Percentiles rank a stretch among this genome's conserved stretches.
phyloP scores from a whole-genome alignment of 2,113 vertebrate genomes.

The Ia io region DNA sequence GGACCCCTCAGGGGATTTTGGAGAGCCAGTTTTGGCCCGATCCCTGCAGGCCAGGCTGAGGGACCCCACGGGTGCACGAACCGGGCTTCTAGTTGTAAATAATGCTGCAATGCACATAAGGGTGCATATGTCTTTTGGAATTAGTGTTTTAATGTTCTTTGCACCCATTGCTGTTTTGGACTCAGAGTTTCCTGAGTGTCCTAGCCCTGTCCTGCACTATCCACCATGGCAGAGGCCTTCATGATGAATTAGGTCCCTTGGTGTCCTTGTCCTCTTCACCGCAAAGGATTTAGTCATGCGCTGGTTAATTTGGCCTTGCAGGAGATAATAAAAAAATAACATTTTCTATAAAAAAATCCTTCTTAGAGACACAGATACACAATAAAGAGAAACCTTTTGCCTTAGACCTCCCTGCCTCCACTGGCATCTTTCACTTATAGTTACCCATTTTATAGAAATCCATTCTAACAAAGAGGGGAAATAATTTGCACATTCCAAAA shows the following conservation, averaged over 20 bases:
- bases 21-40: too few species aligned
- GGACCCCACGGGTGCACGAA: too few species aligned
- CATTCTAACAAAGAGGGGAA: not conserved
- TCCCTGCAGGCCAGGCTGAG: too few species aligned
- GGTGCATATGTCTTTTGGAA: not conserved
- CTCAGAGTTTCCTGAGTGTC: not conserved
- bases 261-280: not conserved
- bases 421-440: not conserved
- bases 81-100: too few species aligned
- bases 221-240: not conserved
- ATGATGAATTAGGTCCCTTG: not conserved
- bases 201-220: not conserved
- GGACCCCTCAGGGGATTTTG: too few species aligned
- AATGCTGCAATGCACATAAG: too few species aligned
- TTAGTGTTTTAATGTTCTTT: not conserved
- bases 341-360: not conserved
- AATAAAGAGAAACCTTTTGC: not conserved
- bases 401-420: not conserved
- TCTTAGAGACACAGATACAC: not conserved
- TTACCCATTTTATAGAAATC: conserved; percentile 60
- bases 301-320: not conserved
- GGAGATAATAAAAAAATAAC: not conserved
- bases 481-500: not conserved
- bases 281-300: not conserved
- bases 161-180: accelerated